Evolutionary conservation across 2,797 vertebrate genomes (phyloP).

Genomic region (Molossus molossus): DNA sequence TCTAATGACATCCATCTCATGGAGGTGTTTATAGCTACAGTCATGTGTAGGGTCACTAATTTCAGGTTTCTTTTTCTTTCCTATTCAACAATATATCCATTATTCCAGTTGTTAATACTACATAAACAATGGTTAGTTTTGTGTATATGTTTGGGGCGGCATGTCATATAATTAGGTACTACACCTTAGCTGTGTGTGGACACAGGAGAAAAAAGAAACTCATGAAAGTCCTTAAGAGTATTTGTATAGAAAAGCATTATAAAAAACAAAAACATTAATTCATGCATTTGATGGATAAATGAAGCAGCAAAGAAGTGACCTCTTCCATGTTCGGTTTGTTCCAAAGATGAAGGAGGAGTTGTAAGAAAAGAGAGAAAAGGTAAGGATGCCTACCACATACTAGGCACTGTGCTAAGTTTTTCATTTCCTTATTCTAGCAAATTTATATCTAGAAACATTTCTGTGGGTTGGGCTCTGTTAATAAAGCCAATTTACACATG

Average conservation of each 20-base stretch:
- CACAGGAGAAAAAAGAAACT: background rate
- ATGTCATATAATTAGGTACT: background rate
- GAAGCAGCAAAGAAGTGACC: background rate
- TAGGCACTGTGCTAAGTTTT: background rate
- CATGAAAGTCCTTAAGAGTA: background rate
- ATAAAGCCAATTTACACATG: background rate
- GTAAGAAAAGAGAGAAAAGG: background rate
- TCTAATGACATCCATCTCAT: background rate
- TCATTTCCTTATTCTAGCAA: background rate
- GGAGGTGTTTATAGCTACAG: background rate
- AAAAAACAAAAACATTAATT: background rate
- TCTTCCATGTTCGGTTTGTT: background rate
- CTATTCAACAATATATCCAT: background rate
- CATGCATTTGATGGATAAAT: background rate
- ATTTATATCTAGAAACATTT: slow-evolving; percentile 40
- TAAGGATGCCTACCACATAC: background rate
- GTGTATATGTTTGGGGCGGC: background rate
- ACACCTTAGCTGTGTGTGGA: background rate
- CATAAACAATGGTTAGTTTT: background rate
- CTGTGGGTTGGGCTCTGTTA: background rate
- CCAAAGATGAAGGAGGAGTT: background rate
- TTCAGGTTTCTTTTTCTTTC: slow-evolving; percentile 1
- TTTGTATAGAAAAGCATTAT: background rate
- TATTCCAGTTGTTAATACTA: background rate
- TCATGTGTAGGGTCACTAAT: background rate